Percentiles rank a stretch among this genome's conserved stretches.
Evolutionary conservation across 2,797 vertebrate genomes (phyloP).

Genomic region (Taenioides sp.): DNA sequence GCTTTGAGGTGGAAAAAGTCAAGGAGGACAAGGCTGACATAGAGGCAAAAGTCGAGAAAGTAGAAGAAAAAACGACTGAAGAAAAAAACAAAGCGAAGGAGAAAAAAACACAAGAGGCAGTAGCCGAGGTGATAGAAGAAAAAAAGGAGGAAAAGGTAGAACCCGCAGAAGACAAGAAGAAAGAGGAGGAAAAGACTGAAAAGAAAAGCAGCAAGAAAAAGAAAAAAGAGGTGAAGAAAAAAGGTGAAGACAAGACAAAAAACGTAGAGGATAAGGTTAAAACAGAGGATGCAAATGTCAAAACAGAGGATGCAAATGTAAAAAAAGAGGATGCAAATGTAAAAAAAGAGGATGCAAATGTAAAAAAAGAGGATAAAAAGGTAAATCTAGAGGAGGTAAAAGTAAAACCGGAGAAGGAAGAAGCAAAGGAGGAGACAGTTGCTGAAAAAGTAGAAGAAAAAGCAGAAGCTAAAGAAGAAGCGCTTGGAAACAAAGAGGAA

Average conservation of each 20-base stretch:
- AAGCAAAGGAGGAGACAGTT: neutral
- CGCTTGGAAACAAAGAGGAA: neutral
- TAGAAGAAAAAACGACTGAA: constrained; percentile 46
- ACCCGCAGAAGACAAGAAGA: constrained; percentile 45
- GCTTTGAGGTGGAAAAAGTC: constrained; percentile 76
- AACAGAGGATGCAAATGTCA: constrained; percentile 26
- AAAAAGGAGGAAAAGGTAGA: constrained; percentile 33
- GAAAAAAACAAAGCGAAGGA: constrained; percentile 58
- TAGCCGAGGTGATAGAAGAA: constrained; percentile 45
- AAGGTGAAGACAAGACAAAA: constrained; percentile 42
- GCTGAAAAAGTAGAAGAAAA: constrained; percentile 8
- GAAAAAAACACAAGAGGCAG: constrained; percentile 42
- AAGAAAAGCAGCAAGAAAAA: constrained; percentile 63
- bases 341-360: constrained; percentile 37
- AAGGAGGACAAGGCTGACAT: constrained; percentile 65
- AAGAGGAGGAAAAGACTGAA: constrained; percentile 54
- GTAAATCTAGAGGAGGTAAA: constrained; percentile 49
- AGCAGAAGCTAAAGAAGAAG: constrained; percentile 20
- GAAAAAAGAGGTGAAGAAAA: constrained; percentile 62
- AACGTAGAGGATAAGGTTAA: constrained; percentile 5
- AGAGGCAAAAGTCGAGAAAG: constrained; percentile 64
- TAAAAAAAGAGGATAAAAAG: constrained; percentile 26
- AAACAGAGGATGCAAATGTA: neutral
- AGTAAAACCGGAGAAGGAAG: constrained; percentile 38
- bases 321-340: constrained; percentile 21